phyloP scores from a whole-genome alignment of 2,113 vertebrate genomes.

The Gymnogyps californianus region DNA sequence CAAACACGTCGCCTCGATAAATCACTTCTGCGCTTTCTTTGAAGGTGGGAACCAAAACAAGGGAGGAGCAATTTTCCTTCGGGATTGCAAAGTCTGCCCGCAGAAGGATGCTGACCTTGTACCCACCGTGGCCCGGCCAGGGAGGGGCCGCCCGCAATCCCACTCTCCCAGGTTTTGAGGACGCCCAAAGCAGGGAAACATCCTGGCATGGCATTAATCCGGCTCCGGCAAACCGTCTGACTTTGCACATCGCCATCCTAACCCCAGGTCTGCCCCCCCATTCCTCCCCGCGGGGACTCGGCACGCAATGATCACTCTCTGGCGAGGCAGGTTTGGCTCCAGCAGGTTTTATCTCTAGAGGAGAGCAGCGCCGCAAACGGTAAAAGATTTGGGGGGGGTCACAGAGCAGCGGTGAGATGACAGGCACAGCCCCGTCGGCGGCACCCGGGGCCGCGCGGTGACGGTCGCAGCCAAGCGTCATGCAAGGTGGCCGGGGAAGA shows the following conservation, averaged over 20 bases:
- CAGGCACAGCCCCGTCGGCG: accelerated
- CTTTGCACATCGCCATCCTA: neutral
- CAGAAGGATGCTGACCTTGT: neutral
- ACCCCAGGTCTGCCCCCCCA: neutral
- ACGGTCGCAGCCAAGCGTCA: neutral
- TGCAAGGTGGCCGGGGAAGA: neutral
- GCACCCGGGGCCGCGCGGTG: accelerated
- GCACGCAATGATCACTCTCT: neutral
- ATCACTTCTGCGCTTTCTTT: neutral
- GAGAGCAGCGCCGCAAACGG: accelerated
- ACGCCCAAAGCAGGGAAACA: neutral
- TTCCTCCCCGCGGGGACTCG: accelerated
- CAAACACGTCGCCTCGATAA: neutral
- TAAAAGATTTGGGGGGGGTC: neutral
- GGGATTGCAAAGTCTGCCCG: accelerated
- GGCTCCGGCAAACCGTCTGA: accelerated
- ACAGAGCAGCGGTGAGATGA: neutral
- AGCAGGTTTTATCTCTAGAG: constrained; percentile 52
- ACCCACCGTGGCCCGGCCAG: accelerated
- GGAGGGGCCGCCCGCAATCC: accelerated
- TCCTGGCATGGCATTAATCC: accelerated
- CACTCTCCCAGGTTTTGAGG: neutral
- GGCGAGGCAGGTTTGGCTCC: neutral
- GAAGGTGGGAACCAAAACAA: neutral
- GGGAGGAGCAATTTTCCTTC: neutral